These are phyloP conservation scores for Araneus ventricosus DNA, from an alignment of 1,140 invertebrate genomes.

Conservation along the genomic window DNA sequence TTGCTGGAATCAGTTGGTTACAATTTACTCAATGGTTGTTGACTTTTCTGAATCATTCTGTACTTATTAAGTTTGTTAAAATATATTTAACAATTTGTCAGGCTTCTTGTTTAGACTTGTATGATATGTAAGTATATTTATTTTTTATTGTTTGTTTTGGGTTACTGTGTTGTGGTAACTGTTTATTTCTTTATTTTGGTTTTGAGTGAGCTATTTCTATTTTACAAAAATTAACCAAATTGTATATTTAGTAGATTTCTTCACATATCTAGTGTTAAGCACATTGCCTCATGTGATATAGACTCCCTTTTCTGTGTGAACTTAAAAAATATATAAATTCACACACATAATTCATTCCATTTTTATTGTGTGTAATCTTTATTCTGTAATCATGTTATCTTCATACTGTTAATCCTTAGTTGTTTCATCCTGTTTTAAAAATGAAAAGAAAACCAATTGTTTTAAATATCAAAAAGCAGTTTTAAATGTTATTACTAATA, in stretches of 20 bases:
- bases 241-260: background rate
- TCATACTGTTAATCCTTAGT: background rate
- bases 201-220: background rate
- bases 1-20: too few relatives aligned
- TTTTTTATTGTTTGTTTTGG: background rate
- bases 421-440: background rate
- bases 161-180: background rate
- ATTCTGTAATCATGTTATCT: background rate
- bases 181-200: background rate
- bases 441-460: too few relatives aligned
- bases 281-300: background rate
- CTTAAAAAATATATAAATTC: background rate
- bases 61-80: background rate
- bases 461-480: too few relatives aligned
- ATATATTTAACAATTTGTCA: background rate
- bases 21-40: too few relatives aligned
- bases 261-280: background rate
- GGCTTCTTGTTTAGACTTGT: conserved; percentile 20
- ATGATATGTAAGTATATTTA: conserved; percentile 27
- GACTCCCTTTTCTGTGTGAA: background rate
- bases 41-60: background rate
- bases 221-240: background rate
- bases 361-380: conserved; percentile 22
- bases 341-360: background rate
- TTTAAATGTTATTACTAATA: background rate